Base-by-base conservation (phyloP, 2,888 invertebrate species). In the Apomyelois bistriatella region DNA sequence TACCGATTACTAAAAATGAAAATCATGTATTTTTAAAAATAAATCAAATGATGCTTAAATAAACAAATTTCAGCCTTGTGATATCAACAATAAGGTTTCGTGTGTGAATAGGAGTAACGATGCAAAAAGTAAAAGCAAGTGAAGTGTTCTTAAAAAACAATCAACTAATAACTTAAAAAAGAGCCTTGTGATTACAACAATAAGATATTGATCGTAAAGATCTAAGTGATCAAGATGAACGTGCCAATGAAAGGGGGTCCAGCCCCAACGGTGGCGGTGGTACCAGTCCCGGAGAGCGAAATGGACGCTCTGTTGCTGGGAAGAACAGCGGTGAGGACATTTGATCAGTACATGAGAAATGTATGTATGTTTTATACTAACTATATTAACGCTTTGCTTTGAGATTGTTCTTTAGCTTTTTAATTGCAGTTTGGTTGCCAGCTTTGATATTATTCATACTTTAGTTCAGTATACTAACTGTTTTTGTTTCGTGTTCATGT, bases 261-360 rank as follows among this genome's bases (percentile, higher is more conserved):
- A 1, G 90, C 89, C 60, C 92, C 92, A 57, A 91, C 92, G 59
- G 92, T 92, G 77, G 90, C 91, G 7, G 92, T 93, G 78, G 90
- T 93, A 49, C 90, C 93, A 38, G 91, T 93, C 36, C 92, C 93
- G 7, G 95, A 94, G 79, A 94, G 94, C 64, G 95, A 95, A 90
- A 95, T 95, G 95, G 95, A 95, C 75, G 95, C 95, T 46, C 82
- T 95, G 65, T 92, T 95, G 60, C 91, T 95, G 53, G 95, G 95
- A 61, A 91, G 95, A 74, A 95, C 95, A 49, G 93, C 94, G 94
- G 95, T 95, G 91, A 94, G 95, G 92, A 83, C 82, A 60, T 90
- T 91, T 83, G 89, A 90, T 85, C 89, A 88, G 86, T 90, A 88
- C 89, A 78, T 88, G 78, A 78, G 78, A 89, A 76, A 91, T 88